Conservation (phyloP, 2,888 invertebrate species). For the Danaus chrysippus region DNA sequence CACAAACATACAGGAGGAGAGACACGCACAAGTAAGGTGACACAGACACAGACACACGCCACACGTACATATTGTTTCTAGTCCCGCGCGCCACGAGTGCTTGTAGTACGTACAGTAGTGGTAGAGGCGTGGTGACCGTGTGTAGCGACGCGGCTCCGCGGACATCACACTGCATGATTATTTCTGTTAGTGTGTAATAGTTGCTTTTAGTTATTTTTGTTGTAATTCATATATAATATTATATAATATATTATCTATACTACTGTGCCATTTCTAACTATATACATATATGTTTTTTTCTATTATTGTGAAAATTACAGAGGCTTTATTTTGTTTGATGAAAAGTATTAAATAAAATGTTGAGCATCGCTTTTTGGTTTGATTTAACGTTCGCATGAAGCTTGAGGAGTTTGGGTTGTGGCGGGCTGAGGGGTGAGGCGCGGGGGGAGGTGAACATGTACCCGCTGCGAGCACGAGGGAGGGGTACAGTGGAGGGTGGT, state of each 20-base stretch:
- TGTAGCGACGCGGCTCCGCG: too few relatives aligned
- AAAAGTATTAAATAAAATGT: constrained; percentile 21
- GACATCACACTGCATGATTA: background rate
- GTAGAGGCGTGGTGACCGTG: too few relatives aligned
- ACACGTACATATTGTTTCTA: too few relatives aligned
- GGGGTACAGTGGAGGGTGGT: background rate
- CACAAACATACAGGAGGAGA: too few relatives aligned
- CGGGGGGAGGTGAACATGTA: background rate
- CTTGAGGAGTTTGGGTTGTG: background rate
- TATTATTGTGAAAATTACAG: background rate
- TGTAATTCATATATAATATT: background rate
- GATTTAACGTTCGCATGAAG: constrained; percentile 23
- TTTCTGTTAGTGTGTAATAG: background rate
- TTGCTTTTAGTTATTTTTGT: background rate
- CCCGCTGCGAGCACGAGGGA: background rate
- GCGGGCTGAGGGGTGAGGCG: background rate
- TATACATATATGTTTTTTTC: background rate
- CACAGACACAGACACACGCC: too few relatives aligned
- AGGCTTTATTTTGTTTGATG: constrained; percentile 20
- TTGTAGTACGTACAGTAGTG: too few relatives aligned
- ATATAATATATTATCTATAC: constrained; percentile 2
- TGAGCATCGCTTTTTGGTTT: constrained; percentile 22
- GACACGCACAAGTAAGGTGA: too few relatives aligned
- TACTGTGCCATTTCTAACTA: background rate
- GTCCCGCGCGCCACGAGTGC: too few relatives aligned